Evolutionary conservation across 2,888 invertebrate species (phyloP).

Genomic region (Pomacea canaliculata): DNA sequence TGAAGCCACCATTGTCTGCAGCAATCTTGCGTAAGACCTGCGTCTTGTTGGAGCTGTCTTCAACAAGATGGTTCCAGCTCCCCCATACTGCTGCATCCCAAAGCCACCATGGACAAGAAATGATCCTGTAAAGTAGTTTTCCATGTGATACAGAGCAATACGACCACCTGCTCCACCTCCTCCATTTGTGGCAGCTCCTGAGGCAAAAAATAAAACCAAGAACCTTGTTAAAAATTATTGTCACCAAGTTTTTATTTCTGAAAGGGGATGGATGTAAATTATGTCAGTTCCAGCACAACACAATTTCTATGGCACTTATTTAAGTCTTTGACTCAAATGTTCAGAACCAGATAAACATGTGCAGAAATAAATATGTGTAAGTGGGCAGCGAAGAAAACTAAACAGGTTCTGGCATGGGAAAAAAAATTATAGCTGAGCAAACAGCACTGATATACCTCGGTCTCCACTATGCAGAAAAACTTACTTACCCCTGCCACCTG

Average conservation of each 20-base stretch:
- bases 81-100: conserved; percentile 42
- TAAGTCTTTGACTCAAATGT: too few species aligned
- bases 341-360: too few species aligned
- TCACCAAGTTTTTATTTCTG: too few species aligned
- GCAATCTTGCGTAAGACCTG: conserved; percentile 30
- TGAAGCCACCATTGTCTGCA: conserved; percentile 43
- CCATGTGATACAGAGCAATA: conserved; percentile 52
- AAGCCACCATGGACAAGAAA: conserved; percentile 46
- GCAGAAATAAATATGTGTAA: too few species aligned
- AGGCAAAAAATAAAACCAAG: background rate
- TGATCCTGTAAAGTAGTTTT: conserved; percentile 49
- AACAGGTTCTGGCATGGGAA: too few species aligned
- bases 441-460: too few species aligned
- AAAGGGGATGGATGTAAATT: too few species aligned
- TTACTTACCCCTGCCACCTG: conserved; percentile 42
- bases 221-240: background rate
- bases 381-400: too few species aligned
- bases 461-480: too few species aligned
- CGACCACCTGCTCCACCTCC: conserved; percentile 58
- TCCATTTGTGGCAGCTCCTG: conserved; percentile 39
- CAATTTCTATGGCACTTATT: too few species aligned
- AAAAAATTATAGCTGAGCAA: too few species aligned
- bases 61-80: conserved; percentile 49
- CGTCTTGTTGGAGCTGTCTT: conserved; percentile 31
- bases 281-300: too few species aligned